Base-by-base conservation (phyloP, 2,113 vertebrate genomes). In the Catagonus wagneri region DNA sequence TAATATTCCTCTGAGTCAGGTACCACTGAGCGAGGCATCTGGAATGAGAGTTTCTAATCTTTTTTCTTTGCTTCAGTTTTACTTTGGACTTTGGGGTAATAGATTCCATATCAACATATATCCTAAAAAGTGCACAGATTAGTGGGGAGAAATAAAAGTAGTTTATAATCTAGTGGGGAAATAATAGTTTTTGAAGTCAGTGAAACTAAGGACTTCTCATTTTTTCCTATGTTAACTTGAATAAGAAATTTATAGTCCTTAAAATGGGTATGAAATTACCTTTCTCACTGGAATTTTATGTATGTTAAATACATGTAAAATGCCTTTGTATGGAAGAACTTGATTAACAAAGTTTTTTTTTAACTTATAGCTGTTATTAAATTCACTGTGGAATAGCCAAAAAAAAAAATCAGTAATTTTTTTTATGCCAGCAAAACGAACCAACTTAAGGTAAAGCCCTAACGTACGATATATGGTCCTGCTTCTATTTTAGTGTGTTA, bases 41-140 rank as follows among this genome's bases (percentile, higher is more conserved):
- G n/a, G 22, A 61, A n/a, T 27, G 68, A 58, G 1, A 34, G 81
- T 81, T 93, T 88, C 56, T 89, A 34, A 94, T 63, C 96, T 89
- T 92, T 20, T 13, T 63, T 23, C 14, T 84, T 97, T 85, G 69
- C 8, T 97, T 94, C 50, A 74, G 39, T 86, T 96, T 93, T 94
- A 90, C 69, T 95, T 75, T 79, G 78, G 88, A 34, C 36, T 96
- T 93, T 87, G 63, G 20, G 14, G 25, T 78, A 87, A 80, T 76
- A 75, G 81, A 96, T 75, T 79, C 58, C 14, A n/a, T 84, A 79
- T 93, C 36, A 71, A 34, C 83, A 60, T 80, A 65, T 89, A 71
- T 83, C 39, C 74, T 12, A 54, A 89, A 94, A 94, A 25, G 52
- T 75, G 92, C 32, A 39, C 20, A 71, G 36, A 86, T 88, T 93